Conservation (phyloP, 2,888 invertebrate species). For the Archips crataeganus region DNA sequence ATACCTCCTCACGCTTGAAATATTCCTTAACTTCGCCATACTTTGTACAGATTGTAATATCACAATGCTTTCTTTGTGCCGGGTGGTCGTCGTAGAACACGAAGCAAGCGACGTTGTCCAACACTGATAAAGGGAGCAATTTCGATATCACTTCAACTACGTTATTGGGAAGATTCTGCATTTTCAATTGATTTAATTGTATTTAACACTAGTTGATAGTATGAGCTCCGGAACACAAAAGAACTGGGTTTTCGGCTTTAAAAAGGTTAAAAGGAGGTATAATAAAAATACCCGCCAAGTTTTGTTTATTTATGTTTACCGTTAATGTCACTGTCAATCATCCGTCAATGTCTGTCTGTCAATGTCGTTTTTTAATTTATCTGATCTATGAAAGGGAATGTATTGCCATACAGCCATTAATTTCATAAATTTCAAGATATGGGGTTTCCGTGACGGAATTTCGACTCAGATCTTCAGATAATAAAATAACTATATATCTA, state of each 20-base stretch:
- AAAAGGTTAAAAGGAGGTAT: no score
- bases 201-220: background rate
- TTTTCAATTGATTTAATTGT: constrained; percentile 40
- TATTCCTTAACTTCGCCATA: constrained; percentile 69
- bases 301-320: background rate
- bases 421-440: no score
- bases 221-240: background rate
- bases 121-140: constrained; percentile 61
- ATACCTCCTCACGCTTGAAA: constrained; percentile 60
- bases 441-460: no score
- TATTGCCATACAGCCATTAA: no score
- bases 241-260: no score
- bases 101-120: constrained; percentile 64
- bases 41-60: constrained; percentile 66
- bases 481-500: no score
- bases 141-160: constrained; percentile 57
- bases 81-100: constrained; percentile 74
- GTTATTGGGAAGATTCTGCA: constrained; percentile 53
- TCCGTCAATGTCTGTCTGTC: no score
- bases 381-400: no score
- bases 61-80: constrained; percentile 58
- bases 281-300: background rate
- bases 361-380: no score
- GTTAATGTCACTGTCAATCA: background rate
- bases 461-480: no score